phyloP scores from a whole-genome alignment of 2,113 vertebrate species.

The Melanerpes aurifrons region DNA sequence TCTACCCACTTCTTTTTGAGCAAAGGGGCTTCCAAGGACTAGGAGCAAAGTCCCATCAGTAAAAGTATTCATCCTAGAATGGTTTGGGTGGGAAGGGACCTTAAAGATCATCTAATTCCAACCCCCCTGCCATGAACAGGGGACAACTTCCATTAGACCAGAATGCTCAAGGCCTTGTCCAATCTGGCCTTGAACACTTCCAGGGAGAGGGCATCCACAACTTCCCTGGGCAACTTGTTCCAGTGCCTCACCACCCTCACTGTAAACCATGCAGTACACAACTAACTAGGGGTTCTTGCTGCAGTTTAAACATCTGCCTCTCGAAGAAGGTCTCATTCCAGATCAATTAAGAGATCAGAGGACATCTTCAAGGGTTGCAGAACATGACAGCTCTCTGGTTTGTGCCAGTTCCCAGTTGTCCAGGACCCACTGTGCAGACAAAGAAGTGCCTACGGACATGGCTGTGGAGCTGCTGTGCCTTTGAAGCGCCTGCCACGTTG shows the following conservation, averaged over 20 bases:
- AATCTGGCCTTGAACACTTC: no score
- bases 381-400: background rate
- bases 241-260: no score
- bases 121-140: no score
- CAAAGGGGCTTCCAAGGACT: background rate
- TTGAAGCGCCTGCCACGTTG: background rate
- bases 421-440: background rate
- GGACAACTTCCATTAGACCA: no score
- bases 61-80: background rate
- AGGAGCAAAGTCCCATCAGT: background rate
- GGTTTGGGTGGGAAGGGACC: no score
- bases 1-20: background rate
- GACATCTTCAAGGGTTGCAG: background rate
- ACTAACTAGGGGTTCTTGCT: background rate
- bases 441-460: background rate
- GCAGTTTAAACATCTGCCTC: background rate
- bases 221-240: no score
- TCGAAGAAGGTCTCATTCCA: background rate
- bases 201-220: no score
- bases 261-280: accelerated
- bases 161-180: no score
- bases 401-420: background rate
- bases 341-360: background rate
- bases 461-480: background rate
- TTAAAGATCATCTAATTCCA: no score